These are phyloP conservation scores for Dromiciops gliroides DNA, from an alignment of 2,113 vertebrate genomes.

Conservation along the genomic window DNA sequence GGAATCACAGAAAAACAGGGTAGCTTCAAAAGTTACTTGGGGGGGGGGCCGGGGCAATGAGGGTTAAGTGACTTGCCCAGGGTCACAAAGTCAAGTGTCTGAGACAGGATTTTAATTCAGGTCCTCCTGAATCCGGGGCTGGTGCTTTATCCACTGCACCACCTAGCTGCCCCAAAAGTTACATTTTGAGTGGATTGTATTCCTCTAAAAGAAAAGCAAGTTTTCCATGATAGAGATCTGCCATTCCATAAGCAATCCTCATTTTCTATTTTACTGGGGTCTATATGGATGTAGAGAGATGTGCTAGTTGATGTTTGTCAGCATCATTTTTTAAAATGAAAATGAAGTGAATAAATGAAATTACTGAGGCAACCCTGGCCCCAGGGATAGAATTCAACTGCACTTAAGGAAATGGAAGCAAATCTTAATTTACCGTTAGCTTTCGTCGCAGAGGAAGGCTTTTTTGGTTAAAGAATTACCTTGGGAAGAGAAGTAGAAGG, in stretches of 20 bases:
- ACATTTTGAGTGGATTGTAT: not conserved
- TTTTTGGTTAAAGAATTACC: not conserved
- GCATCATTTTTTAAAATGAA: not conserved
- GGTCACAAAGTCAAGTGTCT: too few species aligned
- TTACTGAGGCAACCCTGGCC: not conserved
- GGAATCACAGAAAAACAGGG: not conserved
- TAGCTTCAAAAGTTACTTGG: not conserved
- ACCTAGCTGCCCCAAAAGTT: not conserved
- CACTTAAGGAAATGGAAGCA: not conserved
- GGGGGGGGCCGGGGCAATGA: too few species aligned
- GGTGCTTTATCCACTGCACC: too few species aligned
- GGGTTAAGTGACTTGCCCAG: too few species aligned
- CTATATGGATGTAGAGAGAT: not conserved
- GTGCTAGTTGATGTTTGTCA: not conserved
- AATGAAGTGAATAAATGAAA: not conserved
- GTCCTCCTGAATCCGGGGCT: too few species aligned
- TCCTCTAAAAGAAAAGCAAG: not conserved
- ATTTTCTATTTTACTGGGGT: not conserved
- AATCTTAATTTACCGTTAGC: not conserved
- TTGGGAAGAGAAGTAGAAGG: not conserved
- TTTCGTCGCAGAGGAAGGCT: not conserved
- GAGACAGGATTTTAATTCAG: too few species aligned
- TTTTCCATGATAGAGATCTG: not conserved
- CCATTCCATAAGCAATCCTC: not conserved
- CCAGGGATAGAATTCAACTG: not conserved